These are phyloP conservation scores for Apogon hyalosoma DNA, from an alignment of 2,797 vertebrate genomes.

Conservation along the genomic window DNA sequence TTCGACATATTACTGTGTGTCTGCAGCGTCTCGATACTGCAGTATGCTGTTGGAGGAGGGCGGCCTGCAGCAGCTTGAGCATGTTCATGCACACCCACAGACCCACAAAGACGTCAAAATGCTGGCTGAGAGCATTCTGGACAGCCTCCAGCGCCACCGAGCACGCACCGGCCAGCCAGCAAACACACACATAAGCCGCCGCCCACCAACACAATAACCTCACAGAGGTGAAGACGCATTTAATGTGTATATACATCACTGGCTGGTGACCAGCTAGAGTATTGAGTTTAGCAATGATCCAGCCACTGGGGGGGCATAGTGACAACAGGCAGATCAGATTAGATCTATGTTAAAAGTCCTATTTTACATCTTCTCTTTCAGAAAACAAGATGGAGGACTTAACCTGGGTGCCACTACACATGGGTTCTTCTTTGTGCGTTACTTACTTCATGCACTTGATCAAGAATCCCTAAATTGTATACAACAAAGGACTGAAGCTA, in stretches of 20 bases:
- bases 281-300: too few species aligned
- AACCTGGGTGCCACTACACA: slow-evolving; percentile 4
- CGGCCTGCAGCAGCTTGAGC: slow-evolving; percentile 92
- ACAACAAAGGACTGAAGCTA: slow-evolving; percentile 45
- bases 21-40: slow-evolving; percentile 93
- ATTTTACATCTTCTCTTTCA: slow-evolving; percentile 10
- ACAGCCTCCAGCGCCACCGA: slow-evolving; percentile 93
- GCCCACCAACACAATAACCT: slow-evolving; percentile 50
- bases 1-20: neutral
- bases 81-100: slow-evolving; percentile 89
- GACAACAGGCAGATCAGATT: too few species aligned
- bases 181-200: slow-evolving; percentile 42
- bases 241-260: too few species aligned
- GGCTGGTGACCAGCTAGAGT: neutral
- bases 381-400: slow-evolving; percentile 19
- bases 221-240: slow-evolving; percentile 46
- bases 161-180: slow-evolving; percentile 88
- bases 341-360: neutral
- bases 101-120: slow-evolving; percentile 92
- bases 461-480: slow-evolving; percentile 31
- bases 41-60: slow-evolving; percentile 98
- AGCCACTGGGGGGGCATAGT: too few species aligned
- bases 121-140: slow-evolving; percentile 92
- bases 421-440: slow-evolving; percentile 27
- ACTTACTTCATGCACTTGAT: slow-evolving; percentile 31